Evolutionary conservation across 2,888 invertebrate species (phyloP).

Genomic region (Lypha dubia): DNA sequence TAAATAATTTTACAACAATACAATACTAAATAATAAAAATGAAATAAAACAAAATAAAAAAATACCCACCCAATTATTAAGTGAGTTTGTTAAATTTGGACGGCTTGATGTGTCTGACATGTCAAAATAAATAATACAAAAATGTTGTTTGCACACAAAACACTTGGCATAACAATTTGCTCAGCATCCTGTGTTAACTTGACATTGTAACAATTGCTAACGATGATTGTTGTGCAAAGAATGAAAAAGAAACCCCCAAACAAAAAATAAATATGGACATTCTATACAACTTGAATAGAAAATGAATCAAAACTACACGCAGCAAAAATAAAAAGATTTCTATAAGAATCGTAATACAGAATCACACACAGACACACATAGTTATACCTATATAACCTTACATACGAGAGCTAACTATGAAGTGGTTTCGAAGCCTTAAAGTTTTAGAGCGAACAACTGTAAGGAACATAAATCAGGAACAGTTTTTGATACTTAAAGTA

Average conservation of each 20-base stretch:
- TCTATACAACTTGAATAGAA: conserved; percentile 18
- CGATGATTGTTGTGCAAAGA: conserved; percentile 49
- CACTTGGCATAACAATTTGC: conserved; percentile 75
- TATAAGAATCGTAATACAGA: background rate
- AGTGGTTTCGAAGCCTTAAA: background rate
- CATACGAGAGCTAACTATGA: background rate
- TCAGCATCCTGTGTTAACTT: conserved; percentile 78
- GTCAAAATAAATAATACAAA: conserved; percentile 56
- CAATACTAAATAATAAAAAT: background rate
- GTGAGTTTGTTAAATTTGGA: conserved; percentile 59
- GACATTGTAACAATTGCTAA: conserved; percentile 76
- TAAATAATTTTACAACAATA: background rate
- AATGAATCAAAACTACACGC: conserved; percentile 37
- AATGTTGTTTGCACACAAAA: conserved; percentile 48
- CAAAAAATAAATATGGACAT: conserved; percentile 22
- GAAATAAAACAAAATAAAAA: background rate
- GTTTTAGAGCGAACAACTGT: too few relatives aligned
- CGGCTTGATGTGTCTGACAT: conserved; percentile 59
- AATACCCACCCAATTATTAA: conserved; percentile 48
- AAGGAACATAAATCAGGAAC: too few relatives aligned
- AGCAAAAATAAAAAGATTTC: background rate
- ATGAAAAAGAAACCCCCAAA: conserved; percentile 30
- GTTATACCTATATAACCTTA: background rate
- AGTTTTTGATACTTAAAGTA: too few relatives aligned
- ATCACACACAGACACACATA: background rate